A percentile compares a stretch with the other conserved stretches of the same genome.
Conservation (phyloP, 1,140 invertebrate species). For the Danaus melanippus region DNA sequence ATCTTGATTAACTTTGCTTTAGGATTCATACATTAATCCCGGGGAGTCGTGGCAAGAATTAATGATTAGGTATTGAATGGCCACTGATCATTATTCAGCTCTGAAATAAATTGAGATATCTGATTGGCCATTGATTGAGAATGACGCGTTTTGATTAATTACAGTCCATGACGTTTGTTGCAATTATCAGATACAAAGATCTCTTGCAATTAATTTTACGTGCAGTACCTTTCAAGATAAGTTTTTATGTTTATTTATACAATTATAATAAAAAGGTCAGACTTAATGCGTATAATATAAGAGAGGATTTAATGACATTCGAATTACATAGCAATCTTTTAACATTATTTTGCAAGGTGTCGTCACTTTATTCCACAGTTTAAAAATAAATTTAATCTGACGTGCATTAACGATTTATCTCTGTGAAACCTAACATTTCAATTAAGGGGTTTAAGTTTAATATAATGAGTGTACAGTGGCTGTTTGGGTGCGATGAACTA, state of each 20-base stretch:
- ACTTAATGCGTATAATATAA: no score
- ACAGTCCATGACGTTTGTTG: constrained; percentile 23
- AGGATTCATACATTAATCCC: no score
- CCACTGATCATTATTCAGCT: constrained; percentile 12
- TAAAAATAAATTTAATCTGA: constrained; percentile 29
- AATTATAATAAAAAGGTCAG: not conserved
- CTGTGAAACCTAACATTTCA: constrained; percentile 50
- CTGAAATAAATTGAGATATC: constrained; percentile 31
- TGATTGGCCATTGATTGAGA: constrained; percentile 24
- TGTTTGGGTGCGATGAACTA: constrained; percentile 31
- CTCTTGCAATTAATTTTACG: constrained; percentile 15
- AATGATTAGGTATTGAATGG: constrained; percentile 13
- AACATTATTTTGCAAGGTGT: constrained; percentile 7
- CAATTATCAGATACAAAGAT: constrained; percentile 23
- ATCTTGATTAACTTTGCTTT: no score
- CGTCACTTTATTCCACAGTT: constrained; percentile 13
- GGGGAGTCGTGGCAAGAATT: constrained; percentile 5
- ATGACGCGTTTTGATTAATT: constrained; percentile 30
- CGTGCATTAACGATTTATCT: constrained; percentile 51
- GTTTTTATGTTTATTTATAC: constrained; percentile 14
- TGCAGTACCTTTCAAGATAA: constrained; percentile 3
- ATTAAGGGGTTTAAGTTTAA: constrained; percentile 63
- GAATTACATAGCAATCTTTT: no score
- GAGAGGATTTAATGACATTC: no score
- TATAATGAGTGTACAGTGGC: constrained; percentile 44